These are phyloP conservation scores for Lampris incognitus DNA, from an alignment of 2,113 vertebrate genomes.

Conservation along the genomic window DNA sequence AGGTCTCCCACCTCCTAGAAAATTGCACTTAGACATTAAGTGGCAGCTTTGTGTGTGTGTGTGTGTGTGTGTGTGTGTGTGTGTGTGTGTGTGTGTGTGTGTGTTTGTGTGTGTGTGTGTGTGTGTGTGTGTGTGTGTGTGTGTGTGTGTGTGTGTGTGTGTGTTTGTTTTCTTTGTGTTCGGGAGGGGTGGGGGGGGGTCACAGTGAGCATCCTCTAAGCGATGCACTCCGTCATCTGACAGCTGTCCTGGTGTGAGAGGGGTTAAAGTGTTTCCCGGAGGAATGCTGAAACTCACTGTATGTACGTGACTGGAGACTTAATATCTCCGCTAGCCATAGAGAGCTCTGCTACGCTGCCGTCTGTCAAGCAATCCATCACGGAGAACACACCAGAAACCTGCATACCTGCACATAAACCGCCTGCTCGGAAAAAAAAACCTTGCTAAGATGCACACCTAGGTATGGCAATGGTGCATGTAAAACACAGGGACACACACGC, in stretches of 20 bases:
- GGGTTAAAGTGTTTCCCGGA: constrained; percentile 76
- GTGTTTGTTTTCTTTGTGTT: constrained; percentile 11
- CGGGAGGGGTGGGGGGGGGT: constrained; percentile 13
- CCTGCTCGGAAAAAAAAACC: constrained; percentile 28
- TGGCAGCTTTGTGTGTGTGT: not conserved
- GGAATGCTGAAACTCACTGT: constrained; percentile 66
- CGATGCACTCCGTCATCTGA: constrained; percentile 59
- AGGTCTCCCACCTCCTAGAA: constrained; percentile 47
- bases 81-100: no score
- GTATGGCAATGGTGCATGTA: not conserved
- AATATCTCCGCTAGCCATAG: constrained; percentile 77
- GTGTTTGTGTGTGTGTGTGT: no score
- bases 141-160: no score
- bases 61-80: no score
- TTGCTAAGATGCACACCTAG: constrained; percentile 35
- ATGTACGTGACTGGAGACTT: constrained; percentile 79
- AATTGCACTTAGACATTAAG: constrained; percentile 39
- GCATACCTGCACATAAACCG: constrained; percentile 54
- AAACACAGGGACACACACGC: not conserved
- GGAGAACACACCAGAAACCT: constrained; percentile 70
- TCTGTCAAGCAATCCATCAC: constrained; percentile 84
- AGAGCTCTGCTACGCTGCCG: constrained; percentile 63
- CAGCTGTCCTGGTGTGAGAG: constrained; percentile 56
- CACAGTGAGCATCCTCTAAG: constrained; percentile 44
- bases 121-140: no score